Conservation (phyloP, 2,888 invertebrate species). For the Leptinotarsa tumamoca region DNA sequence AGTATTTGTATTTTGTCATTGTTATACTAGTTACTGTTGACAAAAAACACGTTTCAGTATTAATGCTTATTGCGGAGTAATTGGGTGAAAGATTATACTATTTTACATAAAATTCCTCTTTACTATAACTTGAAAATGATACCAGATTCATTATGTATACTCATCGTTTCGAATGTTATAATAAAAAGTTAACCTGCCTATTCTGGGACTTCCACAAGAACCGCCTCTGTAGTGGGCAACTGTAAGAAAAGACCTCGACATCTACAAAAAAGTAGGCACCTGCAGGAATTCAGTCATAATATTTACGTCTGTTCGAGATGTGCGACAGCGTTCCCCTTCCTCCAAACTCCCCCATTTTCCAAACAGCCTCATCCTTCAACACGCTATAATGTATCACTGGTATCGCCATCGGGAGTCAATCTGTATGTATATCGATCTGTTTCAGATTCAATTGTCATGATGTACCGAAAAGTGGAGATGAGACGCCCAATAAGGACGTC, state of each 20-base stretch:
- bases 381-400: slow-evolving; percentile 47
- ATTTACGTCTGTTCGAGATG: slow-evolving; percentile 44
- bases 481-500: slow-evolving; percentile 60
- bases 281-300: slow-evolving; percentile 41
- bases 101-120: too few species aligned
- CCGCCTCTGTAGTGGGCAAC: slow-evolving; percentile 18
- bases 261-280: slow-evolving; percentile 26
- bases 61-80: too few species aligned
- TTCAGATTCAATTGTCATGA: slow-evolving; percentile 61
- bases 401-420: slow-evolving; percentile 55
- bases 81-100: too few species aligned
- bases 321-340: slow-evolving; percentile 36
- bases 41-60: too few species aligned
- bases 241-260: slow-evolving; percentile 28
- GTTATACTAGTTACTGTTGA: too few species aligned
- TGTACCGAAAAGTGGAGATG: slow-evolving; percentile 60
- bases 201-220: too few species aligned
- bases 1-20: too few species aligned
- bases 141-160: too few species aligned
- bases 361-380: slow-evolving; percentile 42
- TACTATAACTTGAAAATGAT: too few species aligned
- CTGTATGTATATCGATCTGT: slow-evolving; percentile 59
- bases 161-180: too few species aligned
- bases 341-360: slow-evolving; percentile 24
- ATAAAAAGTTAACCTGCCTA: too few species aligned